phyloP scores from a whole-genome alignment of 2,113 vertebrate species.

The Gallinago media region DNA sequence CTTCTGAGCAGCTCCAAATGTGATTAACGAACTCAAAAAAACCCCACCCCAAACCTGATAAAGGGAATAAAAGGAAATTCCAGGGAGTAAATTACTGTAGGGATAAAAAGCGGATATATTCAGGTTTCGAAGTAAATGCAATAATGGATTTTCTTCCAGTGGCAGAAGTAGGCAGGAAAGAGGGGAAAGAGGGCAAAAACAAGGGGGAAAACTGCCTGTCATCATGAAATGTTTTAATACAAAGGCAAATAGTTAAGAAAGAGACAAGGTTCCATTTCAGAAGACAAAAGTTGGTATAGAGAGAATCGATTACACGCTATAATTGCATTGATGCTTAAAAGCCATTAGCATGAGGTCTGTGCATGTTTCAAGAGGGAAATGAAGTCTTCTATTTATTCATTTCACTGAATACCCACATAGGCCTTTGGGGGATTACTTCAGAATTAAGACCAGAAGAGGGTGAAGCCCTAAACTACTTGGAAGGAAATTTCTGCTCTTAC shows the following conservation, averaged over 20 bases:
- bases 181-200: neutral
- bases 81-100: neutral
- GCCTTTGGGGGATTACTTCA: constrained; percentile 17
- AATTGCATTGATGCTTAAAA: constrained; percentile 49
- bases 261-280: constrained; percentile 7
- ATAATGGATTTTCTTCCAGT: neutral
- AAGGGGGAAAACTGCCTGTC: neutral
- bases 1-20: neutral
- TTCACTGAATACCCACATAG: neutral
- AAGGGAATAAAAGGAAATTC: neutral
- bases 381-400: constrained; percentile 27
- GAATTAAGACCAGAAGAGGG: constrained; percentile 7
- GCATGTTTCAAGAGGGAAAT: neutral
- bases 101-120: neutral
- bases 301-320: constrained; percentile 14
- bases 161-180: neutral
- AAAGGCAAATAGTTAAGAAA: constrained; percentile 7
- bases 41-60: fast-evolving
- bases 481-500: neutral
- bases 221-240: neutral
- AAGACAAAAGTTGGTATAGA: neutral
- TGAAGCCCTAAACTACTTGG: neutral
- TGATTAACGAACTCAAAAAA: neutral
- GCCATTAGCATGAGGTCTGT: constrained; percentile 5
- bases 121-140: neutral